Conservation (phyloP, 30 jellyfish, hydroid and myxozoan genomes). For the Cassiopea xamachana region DNA sequence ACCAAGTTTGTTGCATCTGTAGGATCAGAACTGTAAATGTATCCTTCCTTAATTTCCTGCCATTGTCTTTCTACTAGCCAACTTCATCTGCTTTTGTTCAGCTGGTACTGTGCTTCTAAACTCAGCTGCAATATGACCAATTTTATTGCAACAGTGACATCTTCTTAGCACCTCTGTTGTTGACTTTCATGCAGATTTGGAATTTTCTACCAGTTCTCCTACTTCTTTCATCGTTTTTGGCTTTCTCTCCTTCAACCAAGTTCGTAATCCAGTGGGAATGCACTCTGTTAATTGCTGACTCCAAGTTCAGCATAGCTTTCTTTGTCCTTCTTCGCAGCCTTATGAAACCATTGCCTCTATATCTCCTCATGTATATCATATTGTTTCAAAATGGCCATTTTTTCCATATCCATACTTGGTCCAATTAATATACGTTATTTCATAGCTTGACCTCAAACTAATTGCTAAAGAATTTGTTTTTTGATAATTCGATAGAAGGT, state of each 20-base stretch:
- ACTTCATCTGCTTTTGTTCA: not conserved
- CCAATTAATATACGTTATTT: too few species aligned
- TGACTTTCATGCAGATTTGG: too few species aligned
- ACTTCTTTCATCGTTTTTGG: conserved; percentile 1
- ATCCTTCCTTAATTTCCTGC: not conserved
- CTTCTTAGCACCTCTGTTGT: not conserved
- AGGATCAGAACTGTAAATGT: not conserved
- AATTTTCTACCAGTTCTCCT: too few species aligned
- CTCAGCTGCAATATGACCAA: not conserved
- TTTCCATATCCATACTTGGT: not conserved
- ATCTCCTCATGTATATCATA: not conserved
- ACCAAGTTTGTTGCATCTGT: not conserved
- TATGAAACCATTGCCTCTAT: not conserved
- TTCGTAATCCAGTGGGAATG: not conserved
- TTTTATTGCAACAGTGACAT: not conserved
- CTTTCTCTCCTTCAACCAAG: conserved; percentile 12
- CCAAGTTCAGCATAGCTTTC: not conserved
- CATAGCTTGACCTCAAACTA: too few species aligned
- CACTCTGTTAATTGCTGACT: not conserved
- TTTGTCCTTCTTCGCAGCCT: not conserved
- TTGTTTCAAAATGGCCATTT: not conserved
- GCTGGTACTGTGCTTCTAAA: not conserved
- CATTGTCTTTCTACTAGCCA: not conserved
- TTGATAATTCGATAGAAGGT: too few species aligned
- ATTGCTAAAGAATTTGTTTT: too few species aligned